Evolutionary conservation across 2,888 invertebrate genomes (phyloP), one percentile per base, ranked within the genome.

Genomic region (Diploptera punctata): DNA sequence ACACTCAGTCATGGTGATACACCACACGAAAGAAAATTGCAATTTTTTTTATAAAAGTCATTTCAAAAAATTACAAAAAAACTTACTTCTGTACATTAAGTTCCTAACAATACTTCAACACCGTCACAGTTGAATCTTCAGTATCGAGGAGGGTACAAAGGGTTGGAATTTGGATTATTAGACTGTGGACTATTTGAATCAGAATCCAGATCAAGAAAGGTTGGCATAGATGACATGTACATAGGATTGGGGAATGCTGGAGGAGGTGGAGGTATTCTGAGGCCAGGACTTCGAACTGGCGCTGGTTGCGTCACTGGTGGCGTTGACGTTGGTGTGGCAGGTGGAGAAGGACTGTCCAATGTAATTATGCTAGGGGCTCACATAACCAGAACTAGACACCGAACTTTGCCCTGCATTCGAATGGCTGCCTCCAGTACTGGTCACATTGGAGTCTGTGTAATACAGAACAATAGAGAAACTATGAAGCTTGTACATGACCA

Each of bases 281-380:
- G 18, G n/a, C 43, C 44, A 18, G 73, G 54, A 31, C 38, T 38
- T 16, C 72, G 47, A 26, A 60, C 19, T 9, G 67, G 44, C 21
- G 61, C 49, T 3, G 49, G 54, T 19, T 62, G 67, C 13, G 43
- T 31, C 19, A 33, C 1, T 18, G 49, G 31, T 38, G 49, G 19
- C 21, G 19, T 31, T 26, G 77, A 75, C 3, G 75, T 60, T 9
- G 76, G 76, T n/a, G n/a, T n/a, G 0, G 73, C 68, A 2, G 89
- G 88, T 43, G 89, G 89, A 16, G 89, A 88, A 1, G 89, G 89
- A 78, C 87, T 87, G 83, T 90, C 90, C 78, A 90, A 83, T 47
- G 88, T 89, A 79, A 90, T 90, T 33, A 90, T 81, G 18, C 83
- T 83, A n/a, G 61, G 89, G 89, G 76, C 89, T 89, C 26, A 88